phyloP scores from a whole-genome alignment of 2,888 invertebrate genomes.

The Peribatodes rhomboidaria region DNA sequence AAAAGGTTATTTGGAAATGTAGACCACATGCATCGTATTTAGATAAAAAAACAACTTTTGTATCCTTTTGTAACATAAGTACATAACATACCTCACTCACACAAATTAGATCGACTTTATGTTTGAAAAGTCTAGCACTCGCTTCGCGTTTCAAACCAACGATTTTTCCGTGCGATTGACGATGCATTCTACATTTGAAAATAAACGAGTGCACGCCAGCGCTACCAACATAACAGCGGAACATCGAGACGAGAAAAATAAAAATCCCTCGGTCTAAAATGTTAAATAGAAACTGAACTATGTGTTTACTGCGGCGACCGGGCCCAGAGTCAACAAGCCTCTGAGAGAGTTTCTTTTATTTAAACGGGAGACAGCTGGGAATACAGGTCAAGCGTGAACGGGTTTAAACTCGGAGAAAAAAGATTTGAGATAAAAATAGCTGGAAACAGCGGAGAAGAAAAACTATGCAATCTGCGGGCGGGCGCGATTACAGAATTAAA shows the following conservation, averaged over 20 bases:
- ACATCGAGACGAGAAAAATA: constrained; percentile 31
- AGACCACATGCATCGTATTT: too few species aligned
- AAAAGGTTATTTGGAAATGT: too few species aligned
- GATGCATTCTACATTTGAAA: constrained; percentile 19
- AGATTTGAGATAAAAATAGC: constrained; percentile 15
- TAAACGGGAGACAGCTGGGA: constrained; percentile 56
- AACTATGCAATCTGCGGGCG: constrained; percentile 19
- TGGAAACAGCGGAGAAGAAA: background rate
- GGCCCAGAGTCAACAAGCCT: constrained; percentile 50
- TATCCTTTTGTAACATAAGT: too few species aligned
- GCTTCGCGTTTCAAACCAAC: constrained; percentile 16
- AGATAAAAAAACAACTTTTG: too few species aligned
- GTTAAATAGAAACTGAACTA: constrained; percentile 42
- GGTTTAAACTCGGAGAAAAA: constrained; percentile 22
- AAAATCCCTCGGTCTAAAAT: constrained; percentile 33
- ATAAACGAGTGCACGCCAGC: constrained; percentile 4
- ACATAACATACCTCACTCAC: background rate
- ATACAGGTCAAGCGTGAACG: constrained; percentile 47
- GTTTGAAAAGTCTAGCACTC: background rate
- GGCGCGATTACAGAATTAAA: background rate
- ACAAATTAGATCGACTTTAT: background rate
- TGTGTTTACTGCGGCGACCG: constrained; percentile 50
- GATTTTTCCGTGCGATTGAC: constrained; percentile 20
- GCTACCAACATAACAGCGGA: constrained; percentile 18
- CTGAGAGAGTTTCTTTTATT: constrained; percentile 51